Evolutionary conservation across 2,888 invertebrate species (phyloP), one percentile per base, ranked within the genome.

Genomic region (Orchestes rusci): DNA sequence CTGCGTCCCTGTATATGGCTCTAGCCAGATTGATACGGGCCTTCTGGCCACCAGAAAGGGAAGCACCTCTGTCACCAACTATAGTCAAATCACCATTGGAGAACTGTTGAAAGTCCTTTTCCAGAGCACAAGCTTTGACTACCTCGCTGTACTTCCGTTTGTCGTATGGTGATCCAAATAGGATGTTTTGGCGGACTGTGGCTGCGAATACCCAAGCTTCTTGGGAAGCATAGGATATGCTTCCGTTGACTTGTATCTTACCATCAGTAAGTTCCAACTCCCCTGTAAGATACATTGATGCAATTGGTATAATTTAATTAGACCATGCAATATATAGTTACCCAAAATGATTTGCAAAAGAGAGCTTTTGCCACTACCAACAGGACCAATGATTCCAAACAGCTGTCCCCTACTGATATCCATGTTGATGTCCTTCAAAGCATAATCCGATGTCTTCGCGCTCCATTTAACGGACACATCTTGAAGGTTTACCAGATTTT

Each of bases 191-290:
- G 37, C 84, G 71, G 1, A 93, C 75, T 1, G 84, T 81, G 12
- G 79, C 77, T 1, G 80, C 80, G 62, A 84, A 85, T 0, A 85
- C 76, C 92, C 92, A 93, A 4, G 92, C 78, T 62, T 91, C 87
- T 67, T 91, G 90, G 53, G 83, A 75, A 0, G 87, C 84, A 65
- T 90, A 92, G 17, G 83, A 80, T 10, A 81, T 45, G 23, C 62
- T 70, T 8, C 82, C 90, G 38, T 74, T 73, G 10, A 84, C 71
- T 40, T 74, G 70, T 15, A 88, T 67, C 8, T 69, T 70, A 29
- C 91, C 89, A 35, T 64, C 59, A 3, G 70, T 66, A 5, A 75
- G 59, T 4, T 73, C 72, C 2, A 83, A 60, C 63, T 84, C 84
- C 3, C 76, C 75, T 47, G 78, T 64, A 32, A 33, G 79, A 48